Base-by-base conservation (phyloP, 1,140 invertebrate species). In the Cataglyphis hispanica region DNA sequence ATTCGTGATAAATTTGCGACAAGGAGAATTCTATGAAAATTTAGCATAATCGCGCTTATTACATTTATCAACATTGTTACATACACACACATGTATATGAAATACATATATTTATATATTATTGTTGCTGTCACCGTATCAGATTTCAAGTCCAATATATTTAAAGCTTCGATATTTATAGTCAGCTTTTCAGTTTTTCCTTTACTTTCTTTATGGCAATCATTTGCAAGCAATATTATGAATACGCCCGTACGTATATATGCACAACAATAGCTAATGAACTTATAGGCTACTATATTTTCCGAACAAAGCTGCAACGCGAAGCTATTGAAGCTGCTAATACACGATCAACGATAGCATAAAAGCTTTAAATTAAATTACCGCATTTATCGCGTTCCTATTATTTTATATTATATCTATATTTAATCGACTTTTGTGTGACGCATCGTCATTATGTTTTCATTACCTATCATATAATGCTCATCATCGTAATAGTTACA, bases 291-390 rank as follows among this genome's bases (percentile, higher is more conserved):
- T n/a, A n/a, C 77, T 56, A 69, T 72, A 81, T 81, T 81, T 64
- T 22, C 5, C 10, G 22, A 60, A 72, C 78, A 81, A 60, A 72
- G 78, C 66, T 72, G 11, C 37, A 5, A 19, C 22, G 10, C 50
- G 50, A 58, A 72, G 66, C 66, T 72, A 81, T 81, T 72, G 37
- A 81, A 80, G 76, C 76, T 67, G 27, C 43, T 80, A 53, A 81
- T 40, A 60, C 34, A 81, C n/a, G 50, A 81, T 81, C 78, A 81
- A 81, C 67, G 78, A 80, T 69, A 69, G 31, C 63, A 37, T 72
- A 72, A 81, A 72, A 81, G 77, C 77, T 70, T 31, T 22, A 58
- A 70, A 81, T 72, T 81, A 81, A 70, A 81, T 81, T 72, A 81
- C 25, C 66, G 8, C 16, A 66, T 81, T 67, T 69, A 80, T 72